phyloP scores from a whole-genome alignment of 35 echinoderm and acorn worm species.

The Anneissia japonica region DNA sequence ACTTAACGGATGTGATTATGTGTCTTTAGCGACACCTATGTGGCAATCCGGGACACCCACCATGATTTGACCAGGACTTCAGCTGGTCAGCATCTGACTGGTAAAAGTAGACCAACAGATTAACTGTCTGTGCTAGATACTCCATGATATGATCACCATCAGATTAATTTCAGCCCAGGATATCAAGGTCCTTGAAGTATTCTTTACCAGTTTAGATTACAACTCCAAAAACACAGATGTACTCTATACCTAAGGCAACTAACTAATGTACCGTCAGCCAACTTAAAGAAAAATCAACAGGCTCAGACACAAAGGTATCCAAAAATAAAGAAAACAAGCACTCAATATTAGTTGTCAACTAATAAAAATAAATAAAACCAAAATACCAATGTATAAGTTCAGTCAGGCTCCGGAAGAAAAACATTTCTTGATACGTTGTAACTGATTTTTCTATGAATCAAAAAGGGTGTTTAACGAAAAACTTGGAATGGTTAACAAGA shows the following conservation, averaged over 20 bases:
- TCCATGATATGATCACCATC: not conserved
- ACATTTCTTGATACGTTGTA: too few relatives aligned
- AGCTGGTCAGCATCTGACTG: not conserved
- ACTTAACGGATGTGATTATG: not conserved
- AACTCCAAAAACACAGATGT: not conserved
- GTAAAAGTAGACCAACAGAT: not conserved
- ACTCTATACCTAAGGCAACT: not conserved
- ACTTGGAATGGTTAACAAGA: too few relatives aligned
- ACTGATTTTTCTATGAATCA: too few relatives aligned
- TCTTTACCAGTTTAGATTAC: not conserved
- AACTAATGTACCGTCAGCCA: not conserved
- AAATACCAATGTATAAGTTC: too few relatives aligned
- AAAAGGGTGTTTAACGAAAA: too few relatives aligned
- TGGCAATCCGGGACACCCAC: not conserved
- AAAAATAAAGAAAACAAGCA: too few relatives aligned
- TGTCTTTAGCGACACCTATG: not conserved
- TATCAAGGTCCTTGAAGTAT: not conserved
- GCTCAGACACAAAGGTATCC: too few relatives aligned
- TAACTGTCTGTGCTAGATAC: not conserved
- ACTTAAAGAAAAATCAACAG: not conserved
- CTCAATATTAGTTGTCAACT: too few relatives aligned
- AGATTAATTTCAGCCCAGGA: not conserved
- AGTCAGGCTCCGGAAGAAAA: too few relatives aligned
- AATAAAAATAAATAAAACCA: too few relatives aligned
- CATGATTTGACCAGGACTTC: not conserved